A percentile compares a stretch with the other conserved stretches of the same genome.
phyloP scores from a whole-genome alignment of 23 tunicate genomes.

The Oikopleura dioica region DNA sequence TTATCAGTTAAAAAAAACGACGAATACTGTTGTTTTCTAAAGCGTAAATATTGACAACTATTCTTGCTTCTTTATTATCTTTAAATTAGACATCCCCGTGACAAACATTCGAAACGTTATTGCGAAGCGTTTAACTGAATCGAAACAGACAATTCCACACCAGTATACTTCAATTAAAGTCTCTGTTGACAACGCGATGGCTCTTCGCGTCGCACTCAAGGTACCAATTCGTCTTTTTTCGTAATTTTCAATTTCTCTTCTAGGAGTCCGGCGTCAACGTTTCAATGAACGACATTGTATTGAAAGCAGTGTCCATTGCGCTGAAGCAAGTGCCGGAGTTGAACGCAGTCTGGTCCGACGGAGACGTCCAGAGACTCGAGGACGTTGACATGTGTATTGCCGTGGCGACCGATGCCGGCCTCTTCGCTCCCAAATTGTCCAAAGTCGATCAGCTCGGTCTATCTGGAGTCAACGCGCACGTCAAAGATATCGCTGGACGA shows the following conservation, averaged over 20 bases:
- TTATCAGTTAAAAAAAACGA: no score
- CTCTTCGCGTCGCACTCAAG: conserved; percentile 35
- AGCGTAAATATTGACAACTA: no score
- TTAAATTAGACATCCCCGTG: neutral
- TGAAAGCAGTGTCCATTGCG: conserved; percentile 70
- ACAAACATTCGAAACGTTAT: conserved; percentile 15
- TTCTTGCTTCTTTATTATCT: no score
- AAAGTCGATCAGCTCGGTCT: conserved; percentile 65
- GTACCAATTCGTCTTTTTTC: neutral
- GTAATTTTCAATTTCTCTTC: neutral
- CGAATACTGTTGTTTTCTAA: no score
- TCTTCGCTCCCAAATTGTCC: conserved; percentile 76
- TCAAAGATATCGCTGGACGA: conserved; percentile 31
- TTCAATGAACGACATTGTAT: conserved; percentile 77
- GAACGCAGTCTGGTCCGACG: conserved; percentile 68
- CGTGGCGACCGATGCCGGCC: conserved; percentile 64
- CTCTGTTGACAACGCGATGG: conserved; percentile 34
- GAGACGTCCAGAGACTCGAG: conserved; percentile 21
- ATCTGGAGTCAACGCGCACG: conserved; percentile 29
- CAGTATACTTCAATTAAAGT: conserved; percentile 67
- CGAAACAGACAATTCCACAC: conserved; percentile 81
- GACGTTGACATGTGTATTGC: conserved; percentile 66
- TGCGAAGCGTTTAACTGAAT: conserved; percentile 53
- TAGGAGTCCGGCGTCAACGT: conserved; percentile 25
- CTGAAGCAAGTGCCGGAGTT: conserved; percentile 64